Evolutionary conservation across 2,797 vertebrate genomes (phyloP).

Genomic region (Xyrichtys novacula): DNA sequence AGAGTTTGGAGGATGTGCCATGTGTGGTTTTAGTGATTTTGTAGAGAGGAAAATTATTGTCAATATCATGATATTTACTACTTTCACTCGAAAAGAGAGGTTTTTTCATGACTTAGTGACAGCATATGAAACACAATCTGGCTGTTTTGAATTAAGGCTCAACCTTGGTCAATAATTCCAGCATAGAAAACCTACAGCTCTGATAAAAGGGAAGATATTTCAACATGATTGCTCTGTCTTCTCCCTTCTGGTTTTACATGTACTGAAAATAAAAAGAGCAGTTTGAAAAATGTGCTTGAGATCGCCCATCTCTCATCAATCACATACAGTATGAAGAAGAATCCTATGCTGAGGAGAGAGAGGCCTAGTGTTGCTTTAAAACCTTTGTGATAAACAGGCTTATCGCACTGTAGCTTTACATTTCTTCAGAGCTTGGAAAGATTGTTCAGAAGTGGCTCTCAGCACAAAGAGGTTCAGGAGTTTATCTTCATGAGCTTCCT

Average conservation of each 20-base stretch:
- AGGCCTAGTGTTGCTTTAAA: constrained; percentile 4
- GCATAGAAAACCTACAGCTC: no score
- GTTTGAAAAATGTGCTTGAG: neutral
- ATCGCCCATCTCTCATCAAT: neutral
- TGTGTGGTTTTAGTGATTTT: no score
- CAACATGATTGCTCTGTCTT: no score
- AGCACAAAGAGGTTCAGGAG: neutral
- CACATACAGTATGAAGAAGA: neutral
- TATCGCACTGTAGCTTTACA: neutral
- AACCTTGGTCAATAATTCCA: neutral
- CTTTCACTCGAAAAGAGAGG: no score
- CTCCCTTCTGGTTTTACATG: no score
- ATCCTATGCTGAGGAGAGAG: neutral
- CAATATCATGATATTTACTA: no score
- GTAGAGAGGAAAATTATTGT: no score
- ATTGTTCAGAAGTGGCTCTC: neutral
- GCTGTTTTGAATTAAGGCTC: no score
- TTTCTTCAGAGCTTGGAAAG: neutral
- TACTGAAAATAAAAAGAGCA: neutral
- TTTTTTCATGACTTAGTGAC: neutral
- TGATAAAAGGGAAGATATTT: neutral
- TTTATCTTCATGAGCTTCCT: neutral
- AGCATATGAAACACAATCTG: neutral
- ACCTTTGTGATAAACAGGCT: neutral
- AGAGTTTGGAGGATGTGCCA: no score